These are phyloP conservation scores for Dolichotis patagonum DNA, from an alignment of 2,113 vertebrate genomes.

Conservation along the genomic window DNA sequence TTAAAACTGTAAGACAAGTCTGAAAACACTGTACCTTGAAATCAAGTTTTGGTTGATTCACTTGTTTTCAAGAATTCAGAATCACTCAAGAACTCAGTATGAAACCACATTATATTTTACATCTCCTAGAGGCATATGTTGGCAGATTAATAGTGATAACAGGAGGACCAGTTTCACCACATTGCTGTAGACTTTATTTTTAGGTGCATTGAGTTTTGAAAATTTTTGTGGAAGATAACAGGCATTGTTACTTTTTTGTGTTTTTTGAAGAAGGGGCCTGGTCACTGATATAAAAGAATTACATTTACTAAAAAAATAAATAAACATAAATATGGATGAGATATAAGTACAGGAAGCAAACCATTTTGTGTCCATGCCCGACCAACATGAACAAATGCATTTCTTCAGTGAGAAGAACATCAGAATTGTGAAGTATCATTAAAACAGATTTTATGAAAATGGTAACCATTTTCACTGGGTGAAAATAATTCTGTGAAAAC, in stretches of 20 bases:
- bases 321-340: not conserved
- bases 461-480: not conserved
- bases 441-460: not conserved
- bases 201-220: not conserved
- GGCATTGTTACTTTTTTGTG: not conserved
- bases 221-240: not conserved
- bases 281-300: not conserved
- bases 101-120: not conserved
- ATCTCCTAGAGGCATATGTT: not conserved
- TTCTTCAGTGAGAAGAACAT: not conserved
- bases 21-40: not conserved
- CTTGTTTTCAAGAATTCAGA: conserved; percentile 2
- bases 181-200: not conserved
- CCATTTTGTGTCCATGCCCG: not conserved
- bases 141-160: not conserved
- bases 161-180: not conserved
- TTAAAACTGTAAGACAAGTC: not conserved
- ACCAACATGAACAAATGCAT: not conserved
- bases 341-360: not conserved
- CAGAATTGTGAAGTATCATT: not conserved
- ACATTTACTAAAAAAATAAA: not conserved
- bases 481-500: conserved; percentile 35
- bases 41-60: not conserved
- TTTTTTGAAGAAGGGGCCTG: not conserved
- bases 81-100: not conserved